Evolutionary conservation across 2,113 vertebrate genomes (phyloP), one percentile per base, ranked within the genome.

Genomic region (Lichenostomus cassidix): DNA sequence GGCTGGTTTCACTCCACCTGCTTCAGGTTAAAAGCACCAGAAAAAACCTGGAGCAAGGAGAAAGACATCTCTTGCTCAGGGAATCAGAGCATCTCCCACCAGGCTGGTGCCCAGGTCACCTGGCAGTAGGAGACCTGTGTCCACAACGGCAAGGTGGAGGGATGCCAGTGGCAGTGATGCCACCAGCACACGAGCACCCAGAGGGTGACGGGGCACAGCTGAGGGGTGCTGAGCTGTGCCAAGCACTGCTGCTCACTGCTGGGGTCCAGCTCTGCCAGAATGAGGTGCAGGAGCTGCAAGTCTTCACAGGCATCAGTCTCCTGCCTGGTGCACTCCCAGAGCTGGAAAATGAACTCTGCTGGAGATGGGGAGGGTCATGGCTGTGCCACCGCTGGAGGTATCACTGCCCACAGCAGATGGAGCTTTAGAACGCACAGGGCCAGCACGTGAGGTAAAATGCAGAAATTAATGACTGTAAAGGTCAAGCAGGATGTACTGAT

Each of bases 211-310:
- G 31, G 68, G 60, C 53, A 37, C 17, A 35, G 52, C 44, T 22
- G 41, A 27, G 62, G 17, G 52, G 23, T 55, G 74, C 78, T 64
- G 82, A 88, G 75, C 58, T 68, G 24, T 41, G 56, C 58, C 1
- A 3, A 46, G 33, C 1, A 0, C 25, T 74, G 31, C 56, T 78
- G 60, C 31, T 74, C 7, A 0, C 42, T 56, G 62, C 23, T 0
- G 0, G 28, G 24, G 31, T 37, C 41, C 83, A 37, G 59, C 17
- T 76, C 55, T 52, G 27, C 67, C 53, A 49, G 39, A 59, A 6
- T 58, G 42, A 50, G 53, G 14, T 77, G 28, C 46, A 58, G 65
- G 82, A 75, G 41, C 16, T 46, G 24, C 0, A 2, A 37, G 19
- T 24, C 50, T 53, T 77, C 2, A 0, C 0, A 2, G n/a, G 42